phyloP scores from a whole-genome alignment of 2,888 invertebrate species.

The Drosophila austrosaltans region DNA sequence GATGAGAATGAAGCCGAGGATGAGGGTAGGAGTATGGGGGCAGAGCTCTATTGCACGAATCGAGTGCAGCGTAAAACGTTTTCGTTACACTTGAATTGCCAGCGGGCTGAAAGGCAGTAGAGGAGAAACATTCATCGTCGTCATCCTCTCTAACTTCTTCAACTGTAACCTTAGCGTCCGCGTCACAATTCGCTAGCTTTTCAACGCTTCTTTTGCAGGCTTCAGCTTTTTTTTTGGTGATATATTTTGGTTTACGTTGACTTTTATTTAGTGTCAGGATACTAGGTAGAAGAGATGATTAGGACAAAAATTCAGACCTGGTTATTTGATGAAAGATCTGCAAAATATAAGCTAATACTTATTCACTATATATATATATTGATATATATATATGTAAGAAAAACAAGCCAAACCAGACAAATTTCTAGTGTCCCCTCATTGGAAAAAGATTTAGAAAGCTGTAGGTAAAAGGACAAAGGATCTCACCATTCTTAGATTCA shows the following conservation, averaged over 20 bases:
- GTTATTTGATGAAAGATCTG: neutral
- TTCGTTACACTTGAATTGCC: constrained; percentile 73
- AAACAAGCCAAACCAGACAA: no score
- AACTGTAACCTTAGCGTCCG: constrained; percentile 35
- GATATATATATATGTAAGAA: neutral
- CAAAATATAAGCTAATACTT: neutral
- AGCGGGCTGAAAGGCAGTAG: constrained; percentile 22
- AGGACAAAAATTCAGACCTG: neutral
- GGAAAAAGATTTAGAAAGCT: no score
- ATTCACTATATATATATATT: neutral
- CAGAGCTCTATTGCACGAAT: constrained; percentile 14
- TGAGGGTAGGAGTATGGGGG: neutral
- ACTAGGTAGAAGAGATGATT: neutral
- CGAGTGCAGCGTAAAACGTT: constrained; percentile 55
- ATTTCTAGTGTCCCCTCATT: no score
- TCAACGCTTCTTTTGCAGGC: constrained; percentile 48
- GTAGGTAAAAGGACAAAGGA: no score
- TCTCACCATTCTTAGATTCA: no score
- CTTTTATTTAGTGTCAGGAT: neutral
- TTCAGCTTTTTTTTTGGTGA: constrained; percentile 28
- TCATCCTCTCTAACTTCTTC: constrained; percentile 16
- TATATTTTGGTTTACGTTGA: constrained; percentile 19
- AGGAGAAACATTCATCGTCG: constrained; percentile 38
- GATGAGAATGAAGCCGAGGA: neutral
- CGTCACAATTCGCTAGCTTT: constrained; percentile 70